A percentile compares a stretch with the other conserved stretches of the same genome.
Evolutionary conservation across 2,113 vertebrate genomes (phyloP).

Genomic region (Hemicordylus capensis): DNA sequence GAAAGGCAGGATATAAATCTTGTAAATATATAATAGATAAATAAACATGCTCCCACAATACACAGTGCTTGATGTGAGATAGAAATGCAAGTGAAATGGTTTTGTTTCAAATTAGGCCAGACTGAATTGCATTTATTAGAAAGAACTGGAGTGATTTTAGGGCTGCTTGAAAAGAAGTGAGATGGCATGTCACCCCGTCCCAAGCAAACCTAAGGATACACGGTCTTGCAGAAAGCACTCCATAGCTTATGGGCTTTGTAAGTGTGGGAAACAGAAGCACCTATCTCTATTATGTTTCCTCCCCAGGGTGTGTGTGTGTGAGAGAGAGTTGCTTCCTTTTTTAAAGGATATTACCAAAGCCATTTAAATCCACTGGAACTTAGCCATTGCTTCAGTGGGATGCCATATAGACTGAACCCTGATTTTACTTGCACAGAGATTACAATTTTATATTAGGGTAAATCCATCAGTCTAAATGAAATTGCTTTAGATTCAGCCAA

Average conservation of each 20-base stretch:
- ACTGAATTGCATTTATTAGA: too few relatives aligned
- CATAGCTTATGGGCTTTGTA: background rate
- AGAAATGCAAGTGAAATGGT: too few relatives aligned
- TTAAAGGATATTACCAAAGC: background rate
- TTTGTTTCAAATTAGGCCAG: too few relatives aligned
- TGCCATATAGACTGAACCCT: background rate
- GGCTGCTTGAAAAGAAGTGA: too few relatives aligned
- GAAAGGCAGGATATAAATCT: too few relatives aligned
- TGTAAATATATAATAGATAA: too few relatives aligned
- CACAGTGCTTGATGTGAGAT: too few relatives aligned
- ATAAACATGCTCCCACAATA: too few relatives aligned
- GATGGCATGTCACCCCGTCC: too few relatives aligned
- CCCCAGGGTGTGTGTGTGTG: background rate
- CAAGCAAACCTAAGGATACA: background rate
- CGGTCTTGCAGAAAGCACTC: background rate
- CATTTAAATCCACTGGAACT: background rate
- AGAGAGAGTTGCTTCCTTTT: background rate
- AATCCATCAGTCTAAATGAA: background rate
- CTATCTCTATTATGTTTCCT: background rate
- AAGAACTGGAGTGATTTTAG: too few relatives aligned
- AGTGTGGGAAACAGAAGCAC: background rate
- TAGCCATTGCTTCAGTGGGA: background rate
- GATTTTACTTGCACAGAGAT: background rate
- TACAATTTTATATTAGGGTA: constrained; percentile 1
- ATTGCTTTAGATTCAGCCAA: constrained; percentile 3